Base-by-base conservation (phyloP, 2,113 vertebrate species). In the Nanger granti region DNA sequence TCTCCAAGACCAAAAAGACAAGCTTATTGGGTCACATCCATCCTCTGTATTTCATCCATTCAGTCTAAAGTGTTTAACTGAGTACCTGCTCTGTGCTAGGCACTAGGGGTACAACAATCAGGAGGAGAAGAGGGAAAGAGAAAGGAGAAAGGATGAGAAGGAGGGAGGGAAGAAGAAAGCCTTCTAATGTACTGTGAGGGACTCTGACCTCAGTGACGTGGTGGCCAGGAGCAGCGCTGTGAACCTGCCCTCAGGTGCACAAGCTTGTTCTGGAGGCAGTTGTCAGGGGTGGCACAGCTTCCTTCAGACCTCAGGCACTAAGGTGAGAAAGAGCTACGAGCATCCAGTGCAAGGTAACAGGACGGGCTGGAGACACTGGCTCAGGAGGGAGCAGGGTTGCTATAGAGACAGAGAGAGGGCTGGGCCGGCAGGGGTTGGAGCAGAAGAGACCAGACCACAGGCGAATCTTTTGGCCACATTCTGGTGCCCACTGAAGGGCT, bases 221-320 rank as follows among this genome's bases (percentile, higher is more conserved):
- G n/a, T 8, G 28, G 20, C 18, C 57, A 4, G 22, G 85, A 69
- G 28, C 54, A 41, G 14, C 12, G 26, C n/a, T 82, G 31, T 28
- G 60, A 28, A 47, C 49, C 64, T 14, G n/a, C 47, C 28, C 9
- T 2, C 1, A 0, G 29, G 44, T 47, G 5, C 8, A 5, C 3
- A 8, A 12, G 34, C 41, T n/a, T 34, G 7, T 3, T 4, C 37
- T 2, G 57, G 64, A 3, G 54, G 14, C 28, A 41, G 15, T 34
- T 18, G 22, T n/a, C 49, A 14, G 47, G 2, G 8, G 0, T 2
- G 5, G n/a, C 14, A 41, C 5, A 86, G 34, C 24, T 49, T 64
- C 60, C 62, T 64, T 64, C 62, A 31, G 62, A 55, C 15, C 3
- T 3, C 4, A 31, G 12, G n/a, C 59, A 3, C 28, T 13, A 34